Percentiles rank a stretch among this genome's conserved stretches.
Conservation (phyloP, 1,140 invertebrate species). For the Drosophila seguyi region DNA sequence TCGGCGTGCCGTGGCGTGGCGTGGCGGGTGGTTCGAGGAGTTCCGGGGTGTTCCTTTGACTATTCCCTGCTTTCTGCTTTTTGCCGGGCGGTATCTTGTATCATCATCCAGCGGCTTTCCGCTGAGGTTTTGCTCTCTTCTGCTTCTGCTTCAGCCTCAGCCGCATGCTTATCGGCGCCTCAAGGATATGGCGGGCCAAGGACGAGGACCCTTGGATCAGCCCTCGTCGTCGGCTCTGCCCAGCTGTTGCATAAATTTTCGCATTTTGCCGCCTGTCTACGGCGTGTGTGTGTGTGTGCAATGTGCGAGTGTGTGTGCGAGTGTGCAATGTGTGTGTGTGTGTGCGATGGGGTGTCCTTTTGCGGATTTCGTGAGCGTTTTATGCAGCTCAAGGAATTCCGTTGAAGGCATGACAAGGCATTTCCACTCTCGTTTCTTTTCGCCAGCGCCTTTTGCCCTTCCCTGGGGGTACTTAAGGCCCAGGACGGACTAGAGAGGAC, state of each 20-base stretch:
- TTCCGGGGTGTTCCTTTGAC: constrained; percentile 23
- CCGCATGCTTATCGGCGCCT: constrained; percentile 23
- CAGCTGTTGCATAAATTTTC: constrained; percentile 81
- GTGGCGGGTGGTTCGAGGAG: constrained; percentile 24
- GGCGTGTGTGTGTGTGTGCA: constrained; percentile 1
- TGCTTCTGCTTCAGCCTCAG: neutral
- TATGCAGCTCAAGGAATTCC: constrained; percentile 74
- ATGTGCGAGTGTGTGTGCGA: neutral
- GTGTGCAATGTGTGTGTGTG: constrained; percentile 4
- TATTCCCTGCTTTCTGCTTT: neutral
- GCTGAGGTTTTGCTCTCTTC: neutral
- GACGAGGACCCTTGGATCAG: constrained; percentile 21
- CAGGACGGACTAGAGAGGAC: neutral
- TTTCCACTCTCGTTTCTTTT: constrained; percentile 42
- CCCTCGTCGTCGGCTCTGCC: constrained; percentile 57
- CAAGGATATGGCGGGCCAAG: constrained; percentile 33
- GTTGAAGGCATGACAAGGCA: constrained; percentile 63
- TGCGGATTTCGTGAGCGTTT: constrained; percentile 69
- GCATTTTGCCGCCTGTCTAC: constrained; percentile 66
- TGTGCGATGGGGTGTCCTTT: constrained; percentile 38
- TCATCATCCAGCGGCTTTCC: constrained; percentile 36
- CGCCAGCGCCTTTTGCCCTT: constrained; percentile 26
- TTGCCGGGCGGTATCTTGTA: constrained; percentile 32
- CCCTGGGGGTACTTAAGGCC: constrained; percentile 3
- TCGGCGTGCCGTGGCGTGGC: neutral